Evolutionary conservation across 2,797 vertebrate species (phyloP), one percentile per base, ranked within the genome.

Genomic region (Petrocephalus schoutedeni): DNA sequence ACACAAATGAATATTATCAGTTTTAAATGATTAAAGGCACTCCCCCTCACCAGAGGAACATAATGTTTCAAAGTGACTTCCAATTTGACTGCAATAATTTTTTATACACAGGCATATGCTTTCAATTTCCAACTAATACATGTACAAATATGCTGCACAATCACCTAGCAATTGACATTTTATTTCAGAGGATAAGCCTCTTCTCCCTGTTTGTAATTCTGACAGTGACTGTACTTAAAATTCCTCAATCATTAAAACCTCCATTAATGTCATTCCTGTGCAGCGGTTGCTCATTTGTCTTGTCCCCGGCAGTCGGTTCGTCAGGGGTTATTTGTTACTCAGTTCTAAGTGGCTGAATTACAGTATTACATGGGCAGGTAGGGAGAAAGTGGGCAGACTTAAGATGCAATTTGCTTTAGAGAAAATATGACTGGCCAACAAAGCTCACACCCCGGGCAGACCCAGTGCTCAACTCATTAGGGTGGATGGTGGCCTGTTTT

Each of bases 1-100:
- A 92, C 7, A 36, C 23, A 92, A 93, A 92, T 90, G 51, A 90
- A 87, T 90, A 87, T 89, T 90, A 90, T 92, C 88, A 80, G 53
- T 85, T 84, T 90, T 88, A 86, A 71, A 87, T 90, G 87, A 90
- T 89, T 80, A 89, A 59, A 91, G 85, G 87, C 86, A 83, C 83
- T 89, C 56, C 54, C 91, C 88, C 88, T 85, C 49, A 85, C 45
- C 88, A 87, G 86, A 87, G 89, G 90, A 89, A 87, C 64, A 89
- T 86, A 89, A 86, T 91, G 89, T 59, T 90, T 64, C 80, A 86
- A 90, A 91, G 86, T 88, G 85, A 85, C 91, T 90, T 90, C 83
- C 56, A 64, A 88, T 87, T 87, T 87, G 87, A 82, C 74, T 8
- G 19, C 41, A 57, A 61, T 58, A 86, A 86, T 87, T 87, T 87